phyloP scores from a whole-genome alignment of 2,888 invertebrate genomes.

The Campopleginae sp. region DNA sequence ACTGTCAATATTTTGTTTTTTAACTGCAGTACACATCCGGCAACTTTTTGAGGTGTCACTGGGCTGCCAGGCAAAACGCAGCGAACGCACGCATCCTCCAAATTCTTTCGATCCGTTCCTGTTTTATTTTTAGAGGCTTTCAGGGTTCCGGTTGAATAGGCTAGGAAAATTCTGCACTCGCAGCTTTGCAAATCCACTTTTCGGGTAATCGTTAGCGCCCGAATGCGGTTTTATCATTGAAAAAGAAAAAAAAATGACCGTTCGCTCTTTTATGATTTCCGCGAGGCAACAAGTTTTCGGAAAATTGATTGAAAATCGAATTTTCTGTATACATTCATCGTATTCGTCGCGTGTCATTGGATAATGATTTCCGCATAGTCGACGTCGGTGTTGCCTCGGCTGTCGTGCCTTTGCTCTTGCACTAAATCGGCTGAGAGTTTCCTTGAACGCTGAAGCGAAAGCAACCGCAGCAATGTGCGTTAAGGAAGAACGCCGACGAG shows the following conservation, averaged over 20 bases:
- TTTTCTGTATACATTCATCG: neutral
- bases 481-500: constrained; percentile 6
- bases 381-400: constrained; percentile 34
- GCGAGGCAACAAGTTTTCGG: neutral
- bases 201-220: no score
- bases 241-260: neutral
- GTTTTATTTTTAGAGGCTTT: no score
- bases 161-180: no score
- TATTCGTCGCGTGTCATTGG: neutral
- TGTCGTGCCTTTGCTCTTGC: constrained; percentile 42
- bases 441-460: neutral
- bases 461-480: constrained; percentile 9
- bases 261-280: neutral
- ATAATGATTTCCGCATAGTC: no score
- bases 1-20: neutral
- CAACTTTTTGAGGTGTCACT: neutral
- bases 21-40: neutral
- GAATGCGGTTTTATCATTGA: no score
- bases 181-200: no score
- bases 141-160: no score
- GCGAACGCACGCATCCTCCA: no score
- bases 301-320: neutral
- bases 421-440: constrained; percentile 12
- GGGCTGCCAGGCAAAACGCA: no score
- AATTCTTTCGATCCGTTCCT: no score